Evolutionary conservation across 2,888 invertebrate species (phyloP), one percentile per base, ranked within the genome.

Genomic region (Nymphalis urticae): DNA sequence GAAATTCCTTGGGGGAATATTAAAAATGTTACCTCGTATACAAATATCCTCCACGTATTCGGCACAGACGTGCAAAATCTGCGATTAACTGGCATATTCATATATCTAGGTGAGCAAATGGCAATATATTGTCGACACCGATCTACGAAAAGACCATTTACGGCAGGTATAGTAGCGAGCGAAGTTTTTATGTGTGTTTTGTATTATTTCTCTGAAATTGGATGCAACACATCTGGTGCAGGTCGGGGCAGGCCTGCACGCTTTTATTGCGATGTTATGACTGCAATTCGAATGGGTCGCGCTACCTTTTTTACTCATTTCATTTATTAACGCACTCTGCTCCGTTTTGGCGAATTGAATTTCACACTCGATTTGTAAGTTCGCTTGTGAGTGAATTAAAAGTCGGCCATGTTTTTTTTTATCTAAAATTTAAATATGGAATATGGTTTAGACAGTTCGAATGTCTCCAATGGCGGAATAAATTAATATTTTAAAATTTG

Each of bases 191-290:
- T 83, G 79, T 79, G 76, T 78, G 80, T 82, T 83, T 82, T 82
- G 82, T 85, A 84, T 85, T 84, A 82, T 83, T 85, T 82, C 81
- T 82, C 81, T 83, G 84, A 83, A 84, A 84, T 85, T 85, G 85
- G 85, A 85, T 79, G 83, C 79, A 82, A 83, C 86, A 83, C 88
- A 89, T 86, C 85, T 89, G 89, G 83, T 83, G 84, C 83, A 82
- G 80, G 79, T 75, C 76, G 79, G 75, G 70, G 73, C 65, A 66
- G 65, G 59, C 73, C 75, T 75, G 79, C 73, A 76, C 77, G 81
- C 80, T 84, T 87, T 88, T 88, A 89, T 88, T 83, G 82, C 84
- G 79, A 79, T 85, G 88, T 88, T 88, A 88, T 88, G 86, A 85
- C 85, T 87, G 87, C 88, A 87, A 85, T 85, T 80, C 82, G 82